Percentiles rank a stretch among this genome's conserved stretches.
Evolutionary conservation across 2,797 vertebrate genomes (phyloP).

Genomic region (Rhynchotus rufescens): DNA sequence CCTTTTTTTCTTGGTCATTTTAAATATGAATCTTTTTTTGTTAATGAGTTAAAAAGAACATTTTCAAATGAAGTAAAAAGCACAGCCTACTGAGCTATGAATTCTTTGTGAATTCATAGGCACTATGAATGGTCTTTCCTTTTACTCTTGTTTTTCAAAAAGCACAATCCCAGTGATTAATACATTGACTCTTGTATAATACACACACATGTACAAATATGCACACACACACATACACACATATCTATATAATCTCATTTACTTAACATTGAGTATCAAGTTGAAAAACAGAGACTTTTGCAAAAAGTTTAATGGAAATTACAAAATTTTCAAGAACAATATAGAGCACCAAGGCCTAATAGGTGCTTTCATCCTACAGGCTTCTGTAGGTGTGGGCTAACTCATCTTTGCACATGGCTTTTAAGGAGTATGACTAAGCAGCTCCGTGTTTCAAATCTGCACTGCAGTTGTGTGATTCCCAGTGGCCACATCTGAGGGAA

Average conservation of each 20-base stretch:
- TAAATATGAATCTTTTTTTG: not conserved
- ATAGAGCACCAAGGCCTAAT: not conserved
- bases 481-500: not conserved
- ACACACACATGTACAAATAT: no score
- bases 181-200: not conserved
- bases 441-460: not conserved
- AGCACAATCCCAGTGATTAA: not conserved
- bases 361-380: not conserved
- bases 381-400: not conserved
- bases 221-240: no score
- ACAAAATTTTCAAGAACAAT: not conserved
- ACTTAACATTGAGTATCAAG: not conserved
- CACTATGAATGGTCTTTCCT: not conserved
- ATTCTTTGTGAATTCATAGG: not conserved
- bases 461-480: not conserved
- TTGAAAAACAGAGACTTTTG: not conserved
- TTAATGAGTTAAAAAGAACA: not conserved
- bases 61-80: not conserved
- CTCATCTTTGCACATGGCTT: rapidly evolving
- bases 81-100: not conserved
- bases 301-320: not conserved
- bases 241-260: not conserved
- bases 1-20: not conserved
- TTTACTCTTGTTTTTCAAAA: not conserved
- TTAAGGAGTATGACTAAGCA: not conserved